A percentile compares a stretch with the other conserved stretches of the same genome.
Conservation (phyloP, 2,888 invertebrate species). For the Xestia c-nigrum region DNA sequence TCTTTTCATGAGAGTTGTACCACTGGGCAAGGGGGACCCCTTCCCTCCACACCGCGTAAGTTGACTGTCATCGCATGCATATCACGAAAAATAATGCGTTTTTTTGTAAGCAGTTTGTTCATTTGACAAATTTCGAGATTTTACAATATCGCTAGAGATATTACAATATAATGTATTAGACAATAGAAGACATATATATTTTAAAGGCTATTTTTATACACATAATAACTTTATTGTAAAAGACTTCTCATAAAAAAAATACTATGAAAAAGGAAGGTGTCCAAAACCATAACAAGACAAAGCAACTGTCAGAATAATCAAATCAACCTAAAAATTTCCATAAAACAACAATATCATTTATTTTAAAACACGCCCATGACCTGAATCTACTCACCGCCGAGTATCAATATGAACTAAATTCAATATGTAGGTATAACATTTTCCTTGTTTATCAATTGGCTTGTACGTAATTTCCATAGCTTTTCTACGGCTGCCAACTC, state of each 20-base stretch:
- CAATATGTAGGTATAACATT: slow-evolving; percentile 5
- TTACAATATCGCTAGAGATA: too few relatives aligned
- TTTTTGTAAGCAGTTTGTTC: too few relatives aligned
- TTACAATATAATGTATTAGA: too few relatives aligned
- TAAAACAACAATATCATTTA: not conserved
- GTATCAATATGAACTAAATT: not conserved
- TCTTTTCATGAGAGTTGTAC: too few relatives aligned
- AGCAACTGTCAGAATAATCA: slow-evolving; percentile 1
- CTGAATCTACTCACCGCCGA: slow-evolving; percentile 23
- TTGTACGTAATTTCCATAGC: slow-evolving; percentile 22
- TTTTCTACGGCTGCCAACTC: not conserved
- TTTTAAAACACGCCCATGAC: slow-evolving; percentile 14
- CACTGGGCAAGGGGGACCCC: too few relatives aligned
- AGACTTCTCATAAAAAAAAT: not conserved
- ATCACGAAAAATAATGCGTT: too few relatives aligned
- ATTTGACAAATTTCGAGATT: too few relatives aligned
- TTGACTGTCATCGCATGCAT: too few relatives aligned
- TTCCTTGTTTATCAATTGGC: slow-evolving; percentile 34
- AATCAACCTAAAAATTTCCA: slow-evolving; percentile 1
- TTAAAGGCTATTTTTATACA: too few relatives aligned
- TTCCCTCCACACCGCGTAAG: too few relatives aligned
- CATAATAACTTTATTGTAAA: not conserved
- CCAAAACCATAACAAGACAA: not conserved
- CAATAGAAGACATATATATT: too few relatives aligned
- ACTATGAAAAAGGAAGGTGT: not conserved